phyloP scores from a whole-genome alignment of 64 coral and sea anemone species.

The Astreopora myriophthalma region DNA sequence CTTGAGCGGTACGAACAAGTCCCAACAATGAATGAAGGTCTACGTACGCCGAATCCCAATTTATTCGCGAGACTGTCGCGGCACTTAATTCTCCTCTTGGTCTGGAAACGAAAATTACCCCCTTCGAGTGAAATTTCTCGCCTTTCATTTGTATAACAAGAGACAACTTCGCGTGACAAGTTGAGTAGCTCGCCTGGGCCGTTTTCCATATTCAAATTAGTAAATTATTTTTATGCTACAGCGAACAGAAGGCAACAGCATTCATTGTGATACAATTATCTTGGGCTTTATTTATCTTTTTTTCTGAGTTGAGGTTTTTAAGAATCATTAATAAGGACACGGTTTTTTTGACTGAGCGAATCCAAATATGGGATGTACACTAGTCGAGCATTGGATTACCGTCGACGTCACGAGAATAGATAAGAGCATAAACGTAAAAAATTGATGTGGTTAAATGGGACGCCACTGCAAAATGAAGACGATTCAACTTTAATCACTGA shows the following conservation, averaged over 20 bases:
- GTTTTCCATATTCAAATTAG: constrained; percentile 83
- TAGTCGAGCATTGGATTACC: constrained; percentile 1
- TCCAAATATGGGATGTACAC: constrained; percentile 68
- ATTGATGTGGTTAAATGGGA: constrained; percentile 54
- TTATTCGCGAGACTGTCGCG: not conserved
- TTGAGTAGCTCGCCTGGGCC: not conserved
- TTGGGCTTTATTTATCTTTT: constrained; percentile 67
- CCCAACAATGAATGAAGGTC: constrained; percentile 34
- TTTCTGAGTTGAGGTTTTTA: constrained; percentile 74
- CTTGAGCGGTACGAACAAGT: constrained; percentile 1
- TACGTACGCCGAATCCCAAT: not conserved
- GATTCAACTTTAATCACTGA: too few relatives aligned
- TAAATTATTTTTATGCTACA: constrained; percentile 80
- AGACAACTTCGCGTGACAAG: constrained; percentile 60
- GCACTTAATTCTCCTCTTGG: not conserved
- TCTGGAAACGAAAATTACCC: not conserved
- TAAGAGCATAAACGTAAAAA: constrained; percentile 44
- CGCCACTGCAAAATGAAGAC: constrained; percentile 8
- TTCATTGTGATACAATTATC: constrained; percentile 76
- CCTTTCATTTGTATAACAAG: constrained; percentile 30
- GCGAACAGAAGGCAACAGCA: constrained; percentile 77
- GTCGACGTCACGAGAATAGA: constrained; percentile 4
- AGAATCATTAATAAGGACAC: constrained; percentile 33
- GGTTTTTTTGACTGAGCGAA: constrained; percentile 12
- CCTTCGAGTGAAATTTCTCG: not conserved